Percentiles rank a stretch among this genome's conserved stretches.
phyloP scores from a whole-genome alignment of 30 jellyfish, hydroid and myxozoan species.

The Hydractinia symbiolongicarpus region DNA sequence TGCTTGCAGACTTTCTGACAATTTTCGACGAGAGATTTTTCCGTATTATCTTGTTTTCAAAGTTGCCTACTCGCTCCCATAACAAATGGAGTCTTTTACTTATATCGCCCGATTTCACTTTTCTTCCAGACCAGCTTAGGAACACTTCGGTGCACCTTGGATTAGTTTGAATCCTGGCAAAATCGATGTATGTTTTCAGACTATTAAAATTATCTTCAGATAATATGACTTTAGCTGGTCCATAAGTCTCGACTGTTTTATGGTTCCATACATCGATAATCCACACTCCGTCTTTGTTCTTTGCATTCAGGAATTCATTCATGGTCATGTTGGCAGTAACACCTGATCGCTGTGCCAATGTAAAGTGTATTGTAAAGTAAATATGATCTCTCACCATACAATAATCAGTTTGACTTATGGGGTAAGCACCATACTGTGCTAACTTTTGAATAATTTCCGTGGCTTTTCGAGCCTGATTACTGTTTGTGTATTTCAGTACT shows the following conservation, averaged over 20 bases:
- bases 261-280: constrained; percentile 14
- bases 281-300: background rate
- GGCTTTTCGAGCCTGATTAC: too few relatives aligned
- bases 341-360: constrained; percentile 11
- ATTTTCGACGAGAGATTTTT: constrained; percentile 6
- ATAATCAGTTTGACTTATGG: background rate
- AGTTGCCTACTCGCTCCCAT: constrained; percentile 15
- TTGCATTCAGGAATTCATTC: background rate
- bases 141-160: constrained; percentile 3
- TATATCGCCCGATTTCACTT: background rate
- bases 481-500: background rate
- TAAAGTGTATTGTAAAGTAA: background rate
- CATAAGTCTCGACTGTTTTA: constrained; percentile 11
- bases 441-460: too few relatives aligned
- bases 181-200: constrained; percentile 8
- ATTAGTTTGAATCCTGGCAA: constrained; percentile 1
- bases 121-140: constrained; percentile 17
- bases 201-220: background rate
- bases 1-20: constrained; percentile 13
- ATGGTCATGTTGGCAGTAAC: constrained; percentile 13
- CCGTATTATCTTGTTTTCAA: constrained; percentile 4
- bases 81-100: constrained; percentile 9
- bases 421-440: background rate
- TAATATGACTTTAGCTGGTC: constrained; percentile 7
- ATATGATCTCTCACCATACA: constrained; percentile 4